Base-by-base conservation (phyloP, 1,140 invertebrate species). In the Lerema accius region DNA sequence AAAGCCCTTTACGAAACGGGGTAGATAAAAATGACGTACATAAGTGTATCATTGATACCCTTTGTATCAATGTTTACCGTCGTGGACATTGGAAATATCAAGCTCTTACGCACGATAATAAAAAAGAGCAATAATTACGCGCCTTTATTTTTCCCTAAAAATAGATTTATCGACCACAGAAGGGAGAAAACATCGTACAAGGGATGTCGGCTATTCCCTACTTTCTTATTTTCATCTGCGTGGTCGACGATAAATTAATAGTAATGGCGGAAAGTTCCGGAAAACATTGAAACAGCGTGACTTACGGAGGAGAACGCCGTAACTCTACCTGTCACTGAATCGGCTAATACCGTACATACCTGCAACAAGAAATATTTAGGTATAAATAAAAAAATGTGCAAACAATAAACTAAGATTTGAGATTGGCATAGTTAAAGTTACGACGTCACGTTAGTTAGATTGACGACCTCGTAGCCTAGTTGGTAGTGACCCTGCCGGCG, bases 191-290 rank as follows among this genome's bases (percentile, higher is more conserved):
- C 45, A 32, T 7, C 26, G 15, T 28, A 45, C 26, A 45, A 14
- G 42, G 53, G 53, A 58, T 45, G 26, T 56, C 11, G 40, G n/a
- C 13, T 26, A 58, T 58, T 58, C 4, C 19, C 43, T 56, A 46
- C 53, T 46, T 51, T 51, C 15, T 32, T 50, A 17, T 32, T 45
- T 58, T 58, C 42, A 35, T 56, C 23, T 56, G 23, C 40, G 53
- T 35, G 40, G 40, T 32, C 28, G 11, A 35, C 53, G 42, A 56
- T 56, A 56, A 56, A 56, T 56, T 56, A 56, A 56, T 56, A 56
- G 23, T 43, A 56, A 56, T 56, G 53, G 53, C 19, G 3, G 51
- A 32, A 32, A 56, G 51, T 56, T 56, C 40, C 51, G 13, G 14
- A 43, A 56, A 53, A 56, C 16, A 42, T 56, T 56, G 39, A 56